Evolutionary conservation across 2,797 vertebrate species (phyloP), one percentile per base, ranked within the genome.

Genomic region (Xiphophorus birchmanni): DNA sequence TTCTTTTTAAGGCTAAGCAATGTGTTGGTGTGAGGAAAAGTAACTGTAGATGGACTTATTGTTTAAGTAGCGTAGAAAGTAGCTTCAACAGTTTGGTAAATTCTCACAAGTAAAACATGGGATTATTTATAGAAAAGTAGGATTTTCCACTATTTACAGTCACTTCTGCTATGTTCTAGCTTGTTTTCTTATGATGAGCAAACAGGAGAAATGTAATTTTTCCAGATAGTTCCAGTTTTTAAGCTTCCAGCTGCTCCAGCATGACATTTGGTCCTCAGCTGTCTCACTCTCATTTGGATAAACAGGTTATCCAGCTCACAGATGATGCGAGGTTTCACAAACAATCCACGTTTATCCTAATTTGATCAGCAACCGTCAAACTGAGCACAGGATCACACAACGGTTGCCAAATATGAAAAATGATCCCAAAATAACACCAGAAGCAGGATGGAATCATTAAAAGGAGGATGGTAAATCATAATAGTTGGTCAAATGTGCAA

Each of bases 251-350:
- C 67, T 81, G 78, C 80, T 69, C 74, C 76, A 42, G 48, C 44
- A 77, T 89, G 56, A 86, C 54, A 83, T 73, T 75, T 75, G 56
- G 65, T 48, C 73, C 48, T 87, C 54, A 72, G 54, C 80, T 45
- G 75, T 78, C 82, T 79, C 69, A 0, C 74, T 89, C 85, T 89
- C 80, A 82, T 91, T 90, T 78, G 73, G 76, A 78, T 90, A 83
- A 92, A 86, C 71, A 65, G 56, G 80, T 90, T 87, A 89, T 76
- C 76, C 76, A 50, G 47, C 78, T 79, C 80, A 82, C 80, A 80
- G 81, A 84, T 32, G 86, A 89, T 50, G 75, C 80, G 18, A 2
- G 10, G 71, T 56, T 82, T 82, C 80, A 65, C 44, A 50, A 54
- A 58, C 74, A 83, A 87, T 87, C 77, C 82, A 63, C 83, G 85